Evolutionary conservation across 2,888 invertebrate genomes (phyloP), one percentile per base, ranked within the genome.

Genomic region (Blera fallax): DNA sequence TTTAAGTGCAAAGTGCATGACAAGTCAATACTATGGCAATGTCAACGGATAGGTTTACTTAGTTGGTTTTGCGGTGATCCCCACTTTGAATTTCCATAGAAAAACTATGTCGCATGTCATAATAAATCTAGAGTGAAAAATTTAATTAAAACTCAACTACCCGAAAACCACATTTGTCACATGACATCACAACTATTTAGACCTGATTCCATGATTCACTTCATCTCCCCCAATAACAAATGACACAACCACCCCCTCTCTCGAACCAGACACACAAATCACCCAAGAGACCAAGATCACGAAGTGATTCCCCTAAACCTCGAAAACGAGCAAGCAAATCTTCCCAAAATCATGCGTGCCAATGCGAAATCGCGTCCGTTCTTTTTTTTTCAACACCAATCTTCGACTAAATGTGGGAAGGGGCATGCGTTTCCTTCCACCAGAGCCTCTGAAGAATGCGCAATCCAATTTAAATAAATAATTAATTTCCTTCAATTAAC

Each of bases 401-500:
- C 34, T 56, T 43, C 50, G 48, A 34, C 52, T 45, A 29, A 43
- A n/a, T n/a, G 56, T 45, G 24, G 43, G 29, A 14, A 48, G 37
- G 14, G 32, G 11, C 29, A 62, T 69, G 69, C 6, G 64, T 50
- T 64, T 76, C 56, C 62, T 74, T 60, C 62, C 62, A 69, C 73
- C 58, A 32, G 27, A 74, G 69, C 52, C 50, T 76, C 70, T 69
- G 37, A 79, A 74, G 70, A 82, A 81, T 88, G 89, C 88, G 87
- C 83, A 89, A 88, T 88, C 89, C 90, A 90, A 91, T 91, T 90
- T 90, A 90, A 91, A 91, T 91, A 90, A 91, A 91, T 91, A 91
- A 91, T 91, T 91, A 90, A 91, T 91, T 90, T 89, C 88, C 89
- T 88, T 88, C 90, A 91, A 91, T 91, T 91, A 91, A 90, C 88